Conservation (phyloP, 2,797 vertebrate species). For the Staurois parvus region DNA sequence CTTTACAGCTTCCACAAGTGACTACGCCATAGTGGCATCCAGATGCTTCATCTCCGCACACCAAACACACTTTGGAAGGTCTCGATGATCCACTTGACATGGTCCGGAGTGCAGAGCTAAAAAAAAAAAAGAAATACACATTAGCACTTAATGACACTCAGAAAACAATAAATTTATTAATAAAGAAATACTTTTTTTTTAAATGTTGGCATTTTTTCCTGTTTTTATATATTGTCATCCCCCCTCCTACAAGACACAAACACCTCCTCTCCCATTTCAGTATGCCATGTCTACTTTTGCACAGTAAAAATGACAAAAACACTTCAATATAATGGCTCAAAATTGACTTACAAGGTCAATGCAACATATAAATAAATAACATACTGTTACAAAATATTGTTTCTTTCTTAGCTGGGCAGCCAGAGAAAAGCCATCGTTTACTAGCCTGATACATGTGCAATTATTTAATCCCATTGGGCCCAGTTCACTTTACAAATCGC, state of each 20-base stretch:
- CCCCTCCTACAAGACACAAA: not conserved
- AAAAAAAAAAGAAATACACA: conserved; percentile 61
- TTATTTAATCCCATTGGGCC: no score
- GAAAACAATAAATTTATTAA: not conserved
- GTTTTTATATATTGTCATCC: not conserved
- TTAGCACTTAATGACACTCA: not conserved
- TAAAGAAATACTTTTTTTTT: not conserved
- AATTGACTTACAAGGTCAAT: no score
- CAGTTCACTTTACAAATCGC: no score
- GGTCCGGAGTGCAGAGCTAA: conserved; percentile 91
- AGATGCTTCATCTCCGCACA: conserved; percentile 97
- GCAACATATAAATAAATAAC: no score
- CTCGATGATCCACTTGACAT: conserved; percentile 88
- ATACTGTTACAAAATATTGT: no score
- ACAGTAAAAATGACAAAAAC: not conserved
- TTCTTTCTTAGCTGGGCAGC: no score
- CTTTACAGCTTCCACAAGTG: conserved; percentile 98
- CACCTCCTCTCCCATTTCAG: not conserved
- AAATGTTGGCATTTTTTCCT: not conserved
- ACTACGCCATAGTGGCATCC: conserved; percentile 98
- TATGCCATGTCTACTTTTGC: not conserved
- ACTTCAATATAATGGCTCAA: not conserved
- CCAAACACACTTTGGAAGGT: conserved; percentile 97
- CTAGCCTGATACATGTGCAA: no score
- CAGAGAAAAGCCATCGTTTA: no score